Base-by-base conservation (phyloP, 2,888 invertebrate species). In the Hirtodrosophila cameraria region DNA sequence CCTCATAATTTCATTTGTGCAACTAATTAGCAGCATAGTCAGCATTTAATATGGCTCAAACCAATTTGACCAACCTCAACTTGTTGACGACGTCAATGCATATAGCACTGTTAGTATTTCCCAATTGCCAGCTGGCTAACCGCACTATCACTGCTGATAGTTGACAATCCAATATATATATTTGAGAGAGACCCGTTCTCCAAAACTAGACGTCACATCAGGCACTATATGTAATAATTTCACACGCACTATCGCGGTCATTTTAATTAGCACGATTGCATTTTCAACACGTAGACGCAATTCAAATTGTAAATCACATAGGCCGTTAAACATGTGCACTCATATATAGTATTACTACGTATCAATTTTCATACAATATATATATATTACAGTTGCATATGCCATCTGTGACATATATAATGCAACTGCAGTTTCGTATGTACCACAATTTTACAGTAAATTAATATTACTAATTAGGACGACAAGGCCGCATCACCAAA, bases 241-340 rank as follows among this genome's bases (percentile, higher is more conserved):
- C 75, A 65, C 77, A 82, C 79, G 81, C 76, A 69, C 74, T 60
- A 62, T 68, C 81, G 85, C 85, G 85, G 82, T 82, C 79, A 75
- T 64, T 82, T 82, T 77, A 83, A 83, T 83, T 83, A 85, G 77
- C 85, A 67, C 75, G 85, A 84, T 74, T 81, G 78, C 69, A 82
- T 81, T 76, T 83, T 75, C 77, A 72, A 75, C 80, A 81, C 80
- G 80, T 81, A 61, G 41, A 62, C 62, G 65, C 72, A 67, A 80
- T 80, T 83, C 67, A 52, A 72, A 77, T 69, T 67, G 83, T 83
- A 80, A 80, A 75, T 80, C 80, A 83, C 64, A 69, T 75, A 60
- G 75, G 68, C 79, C 48, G 63, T 59, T 77, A 69, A 65, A 48
- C 63, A 63, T 72, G 38, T 65, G 63, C 64, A 64, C 30, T 43